Evolutionary conservation across 2,888 invertebrate species (phyloP), one percentile per base, ranked within the genome.

Genomic region (Deilephila porcellus): DNA sequence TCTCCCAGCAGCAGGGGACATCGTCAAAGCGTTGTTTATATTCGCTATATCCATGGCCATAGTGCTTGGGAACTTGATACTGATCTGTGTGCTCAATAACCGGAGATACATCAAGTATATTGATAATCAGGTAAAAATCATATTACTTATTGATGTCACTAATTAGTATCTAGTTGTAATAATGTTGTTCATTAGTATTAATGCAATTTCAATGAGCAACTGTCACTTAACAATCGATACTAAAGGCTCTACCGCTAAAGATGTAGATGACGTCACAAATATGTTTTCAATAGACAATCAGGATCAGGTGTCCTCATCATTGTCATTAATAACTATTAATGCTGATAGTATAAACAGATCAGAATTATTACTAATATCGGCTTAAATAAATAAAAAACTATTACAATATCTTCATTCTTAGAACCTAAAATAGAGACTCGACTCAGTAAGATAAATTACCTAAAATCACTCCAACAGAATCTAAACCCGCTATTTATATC

Each of bases 1-100:
- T 2, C 95, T 95, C 76, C 95, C 97, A 73, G 96, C 96, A 60
- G 95, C 97, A 72, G 96, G 96, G 8, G 97, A 97, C 85, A 96
- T 97, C 71, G 85, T 97, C 29, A 97, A 97, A 86, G 97, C 97
- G 0, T 93, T 97, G 77, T 95, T 98, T 81, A 97, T 98, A 82
- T 95, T 98, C 76, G 91, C 97, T 5, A 93, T 98, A 76, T 97
- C 98, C 60, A 95, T 97, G 87, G 97, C 97, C 60, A 97, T 98
- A 78, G 96, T 98, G 62, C 96, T 96, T 53, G 97, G 98, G 63
- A 98, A 98, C 88, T 95, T 97, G 70, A 94, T 98, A 76, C 96
- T 98, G 45, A 97, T 98, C 80, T 96, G 97, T 82, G 98, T 98
- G 71, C 96, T 98, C 84, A 98, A 98, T 91, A 98, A 97, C 90